Conservation (phyloP, 2,113 vertebrate species). For the Noturus placidus region DNA sequence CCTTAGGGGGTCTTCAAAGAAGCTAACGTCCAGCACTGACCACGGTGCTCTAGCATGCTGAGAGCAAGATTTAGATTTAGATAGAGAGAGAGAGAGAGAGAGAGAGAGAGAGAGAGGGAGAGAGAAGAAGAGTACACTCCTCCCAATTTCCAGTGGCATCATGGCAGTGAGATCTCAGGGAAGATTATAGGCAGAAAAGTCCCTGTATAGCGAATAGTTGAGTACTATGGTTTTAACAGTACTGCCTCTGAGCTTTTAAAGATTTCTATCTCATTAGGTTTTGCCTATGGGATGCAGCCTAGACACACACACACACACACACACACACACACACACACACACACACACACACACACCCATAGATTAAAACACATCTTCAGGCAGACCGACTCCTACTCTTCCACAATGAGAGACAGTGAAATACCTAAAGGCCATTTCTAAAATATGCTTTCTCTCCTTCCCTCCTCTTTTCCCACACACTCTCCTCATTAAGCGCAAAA, state of each 20-base stretch:
- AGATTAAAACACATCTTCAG: conserved; percentile 52
- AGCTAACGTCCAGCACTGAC: conserved; percentile 35
- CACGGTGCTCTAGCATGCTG: conserved; percentile 32
- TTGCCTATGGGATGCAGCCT: conserved; percentile 28
- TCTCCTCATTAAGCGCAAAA: conserved; percentile 68
- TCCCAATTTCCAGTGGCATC: conserved; percentile 15
- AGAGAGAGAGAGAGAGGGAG: neutral
- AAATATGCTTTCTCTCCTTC: conserved; percentile 36
- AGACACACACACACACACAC: conserved; percentile 41
- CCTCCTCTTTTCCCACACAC: conserved; percentile 8
- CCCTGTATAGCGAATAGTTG: neutral
- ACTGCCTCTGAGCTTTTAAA: conserved; percentile 12
- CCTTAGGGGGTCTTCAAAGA: conserved; percentile 49
- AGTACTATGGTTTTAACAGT: conserved; percentile 12
- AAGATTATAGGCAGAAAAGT: neutral
- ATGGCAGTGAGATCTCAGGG: neutral
- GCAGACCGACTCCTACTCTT: conserved; percentile 52
- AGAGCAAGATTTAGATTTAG: conserved; percentile 12
- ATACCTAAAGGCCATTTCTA: conserved; percentile 58
- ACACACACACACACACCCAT: conserved; percentile 27
- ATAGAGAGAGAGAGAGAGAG: neutral
- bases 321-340: conserved; percentile 48
- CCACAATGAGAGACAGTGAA: conserved; percentile 48
- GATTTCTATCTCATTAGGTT: conserved; percentile 32
- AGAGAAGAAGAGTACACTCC: conserved; percentile 28